Conservation (phyloP, 2,797 vertebrate species). For the Chelonia mydas region DNA sequence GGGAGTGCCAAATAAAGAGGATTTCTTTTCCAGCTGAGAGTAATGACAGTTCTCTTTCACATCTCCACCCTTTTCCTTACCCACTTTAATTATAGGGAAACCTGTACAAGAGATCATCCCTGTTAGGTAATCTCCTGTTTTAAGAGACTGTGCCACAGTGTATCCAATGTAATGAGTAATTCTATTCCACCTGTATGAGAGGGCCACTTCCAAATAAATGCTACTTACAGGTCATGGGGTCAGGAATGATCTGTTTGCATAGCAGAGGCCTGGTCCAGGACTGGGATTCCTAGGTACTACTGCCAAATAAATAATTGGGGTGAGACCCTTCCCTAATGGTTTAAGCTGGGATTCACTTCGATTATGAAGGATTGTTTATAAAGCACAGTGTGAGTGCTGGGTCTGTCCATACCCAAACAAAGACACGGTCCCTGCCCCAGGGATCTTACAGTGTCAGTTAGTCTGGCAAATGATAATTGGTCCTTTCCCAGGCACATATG, state of each 20-base stretch:
- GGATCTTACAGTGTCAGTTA: neutral
- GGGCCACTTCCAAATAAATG: neutral
- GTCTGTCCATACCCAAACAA: no score
- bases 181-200: neutral
- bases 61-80: neutral
- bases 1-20: neutral
- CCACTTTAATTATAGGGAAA: neutral
- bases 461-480: accelerated
- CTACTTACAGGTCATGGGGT: neutral
- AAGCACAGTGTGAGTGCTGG: neutral
- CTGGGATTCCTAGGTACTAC: neutral
- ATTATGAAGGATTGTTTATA: neutral
- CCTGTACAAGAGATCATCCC: neutral
- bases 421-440: neutral
- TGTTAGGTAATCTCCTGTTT: neutral
- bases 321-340: neutral
- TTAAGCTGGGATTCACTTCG: neutral
- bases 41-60: neutral
- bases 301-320: neutral
- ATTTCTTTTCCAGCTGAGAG: neutral
- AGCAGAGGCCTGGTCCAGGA: neutral
- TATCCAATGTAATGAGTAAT: neutral
- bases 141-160: neutral
- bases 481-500: neutral
- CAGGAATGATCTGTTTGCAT: neutral